Base-by-base conservation (phyloP, 2,888 invertebrate species). In the Miltochrista miniata region DNA sequence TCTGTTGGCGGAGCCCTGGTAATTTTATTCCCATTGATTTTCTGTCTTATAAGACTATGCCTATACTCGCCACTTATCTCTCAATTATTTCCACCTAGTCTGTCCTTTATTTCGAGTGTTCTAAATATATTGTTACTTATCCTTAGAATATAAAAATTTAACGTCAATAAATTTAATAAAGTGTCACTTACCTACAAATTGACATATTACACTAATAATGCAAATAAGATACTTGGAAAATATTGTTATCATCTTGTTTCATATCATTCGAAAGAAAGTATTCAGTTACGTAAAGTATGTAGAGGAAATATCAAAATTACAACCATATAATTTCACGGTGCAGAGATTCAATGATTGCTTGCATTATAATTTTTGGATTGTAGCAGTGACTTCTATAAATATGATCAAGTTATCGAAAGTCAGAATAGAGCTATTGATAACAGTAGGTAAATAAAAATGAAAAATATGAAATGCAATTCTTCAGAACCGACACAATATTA, bases 241-340 rank as follows among this genome's bases (percentile, higher is more conserved):
- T 54, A 55, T 49, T 48, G 42, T 54, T 44, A 48, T 54, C 63
- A 62, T 67, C 51, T 48, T 56, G 50, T 37, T 54, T 54, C 51
- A 63, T 58, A 52, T 51, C 49, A 51, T 45, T 35, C 39, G 15
- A 52, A 56, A 60, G 45, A 54, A 59, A 51, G 49, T 18, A 51
- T 34, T 48, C 39, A 53, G 56, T 42, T 37, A 48, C 56, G 34
- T 35, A 35, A 44, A 34, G 54, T 53, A 47, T 50, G 15, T 10
- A 12, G 29, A 24, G 47, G 49, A 40, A 15, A 51, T 45, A 58
- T 56, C 46, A 61, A 47, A 54, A 55, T 54, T 45, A 30, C 34
- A 42, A 43, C 13, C 9, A 34, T 40, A 36, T 42, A 71, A 75
- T 75, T 75, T 70, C 73, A 74, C 67, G 73, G 64, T 63, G 15